Evolutionary conservation across 2,888 invertebrate species (phyloP).

Genomic region (Zaprionus bogoriensis): DNA sequence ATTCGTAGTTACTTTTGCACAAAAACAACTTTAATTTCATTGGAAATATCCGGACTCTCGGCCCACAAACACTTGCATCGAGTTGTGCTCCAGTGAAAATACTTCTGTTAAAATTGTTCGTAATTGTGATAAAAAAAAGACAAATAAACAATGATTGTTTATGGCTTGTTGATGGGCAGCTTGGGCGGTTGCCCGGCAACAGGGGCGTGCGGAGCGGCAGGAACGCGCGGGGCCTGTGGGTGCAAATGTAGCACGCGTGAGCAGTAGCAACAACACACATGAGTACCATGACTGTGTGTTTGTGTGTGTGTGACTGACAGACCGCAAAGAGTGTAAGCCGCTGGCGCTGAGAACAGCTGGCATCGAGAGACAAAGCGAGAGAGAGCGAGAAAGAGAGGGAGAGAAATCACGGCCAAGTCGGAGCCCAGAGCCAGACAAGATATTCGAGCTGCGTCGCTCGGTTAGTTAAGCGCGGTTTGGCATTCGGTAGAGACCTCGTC

Average conservation of each 20-base stretch:
- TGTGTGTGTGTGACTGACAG: conserved; percentile 43
- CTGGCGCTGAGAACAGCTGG: not conserved
- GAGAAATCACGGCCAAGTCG: conserved; percentile 57
- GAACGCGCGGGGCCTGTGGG: conserved; percentile 1
- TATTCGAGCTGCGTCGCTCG: conserved; percentile 39
- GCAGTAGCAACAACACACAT: conserved; percentile 22
- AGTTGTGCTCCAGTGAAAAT: not conserved
- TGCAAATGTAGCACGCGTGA: conserved; percentile 36
- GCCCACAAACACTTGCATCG: not conserved
- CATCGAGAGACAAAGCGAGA: not conserved
- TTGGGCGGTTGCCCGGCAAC: conserved; percentile 35
- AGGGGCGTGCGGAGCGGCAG: not conserved
- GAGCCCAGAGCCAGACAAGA: conserved; percentile 42
- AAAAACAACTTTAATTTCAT: not conserved
- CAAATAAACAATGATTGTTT: conserved; percentile 50
- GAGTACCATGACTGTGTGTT: conserved; percentile 5
- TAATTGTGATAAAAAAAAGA: conserved; percentile 2
- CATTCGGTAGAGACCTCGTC: conserved; percentile 52
- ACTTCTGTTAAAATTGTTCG: not conserved
- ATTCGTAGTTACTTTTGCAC: too few relatives aligned
- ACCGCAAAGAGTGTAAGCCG: conserved; percentile 53
- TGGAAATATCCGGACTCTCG: not conserved
- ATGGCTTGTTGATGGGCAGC: conserved; percentile 25
- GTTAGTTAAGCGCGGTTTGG: conserved; percentile 69
- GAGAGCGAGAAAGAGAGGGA: conserved; percentile 16